These are phyloP conservation scores for Poeciliopsis infans DNA, from an alignment of 2,797 vertebrate species.

Conservation along the genomic window DNA sequence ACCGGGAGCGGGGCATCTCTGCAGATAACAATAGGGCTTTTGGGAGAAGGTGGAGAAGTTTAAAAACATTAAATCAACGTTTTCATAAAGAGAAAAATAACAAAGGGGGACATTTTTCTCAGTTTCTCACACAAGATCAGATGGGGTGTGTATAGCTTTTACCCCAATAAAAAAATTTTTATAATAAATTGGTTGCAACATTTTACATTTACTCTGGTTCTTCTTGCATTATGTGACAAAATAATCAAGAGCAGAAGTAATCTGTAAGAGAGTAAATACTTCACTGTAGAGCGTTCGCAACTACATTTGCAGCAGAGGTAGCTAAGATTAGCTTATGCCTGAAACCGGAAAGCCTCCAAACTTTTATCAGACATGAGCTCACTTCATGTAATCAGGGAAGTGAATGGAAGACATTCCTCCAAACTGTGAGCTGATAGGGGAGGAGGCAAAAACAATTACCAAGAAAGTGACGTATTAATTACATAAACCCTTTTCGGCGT, in stretches of 20 bases:
- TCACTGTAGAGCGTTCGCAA: neutral
- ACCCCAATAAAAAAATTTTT: neutral
- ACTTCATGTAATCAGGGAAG: slow-evolving; percentile 23
- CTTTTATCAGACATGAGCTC: slow-evolving; percentile 25
- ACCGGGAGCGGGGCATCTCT: too few species aligned
- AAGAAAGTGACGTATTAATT: slow-evolving; percentile 30
- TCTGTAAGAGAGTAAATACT: neutral
- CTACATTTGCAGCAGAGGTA: neutral
- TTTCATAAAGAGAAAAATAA: neutral
- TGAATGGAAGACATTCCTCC: slow-evolving; percentile 30
- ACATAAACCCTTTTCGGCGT: neutral
- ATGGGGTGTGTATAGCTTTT: neutral
- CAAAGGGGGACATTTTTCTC: neutral
- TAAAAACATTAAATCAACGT: neutral
- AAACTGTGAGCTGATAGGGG: slow-evolving; percentile 14
- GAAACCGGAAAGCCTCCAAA: neutral
- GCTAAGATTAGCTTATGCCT: neutral
- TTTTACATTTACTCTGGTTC: neutral
- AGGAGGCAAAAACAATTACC: slow-evolving; percentile 14
- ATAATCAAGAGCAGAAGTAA: neutral
- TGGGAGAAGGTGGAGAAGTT: too few species aligned
- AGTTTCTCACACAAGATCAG: neutral
- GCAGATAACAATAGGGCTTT: too few species aligned
- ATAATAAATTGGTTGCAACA: neutral
- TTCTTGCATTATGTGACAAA: neutral